Conservation (phyloP, 2,113 vertebrate species). For the Nestor notabilis region DNA sequence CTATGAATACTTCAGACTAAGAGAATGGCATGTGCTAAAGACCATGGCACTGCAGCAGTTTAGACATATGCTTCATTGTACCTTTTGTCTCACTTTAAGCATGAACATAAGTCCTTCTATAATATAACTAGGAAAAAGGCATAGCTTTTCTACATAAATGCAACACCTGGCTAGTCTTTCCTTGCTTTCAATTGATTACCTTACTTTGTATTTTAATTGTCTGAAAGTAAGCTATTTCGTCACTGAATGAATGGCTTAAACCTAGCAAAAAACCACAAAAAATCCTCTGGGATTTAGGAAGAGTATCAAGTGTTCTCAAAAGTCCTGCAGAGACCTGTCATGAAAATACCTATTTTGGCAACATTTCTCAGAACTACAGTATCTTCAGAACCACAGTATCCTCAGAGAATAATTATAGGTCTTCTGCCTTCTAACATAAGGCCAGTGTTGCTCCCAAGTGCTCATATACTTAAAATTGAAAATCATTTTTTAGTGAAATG, state of each 20-base stretch:
- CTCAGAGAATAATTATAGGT: not conserved
- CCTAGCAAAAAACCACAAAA: not conserved
- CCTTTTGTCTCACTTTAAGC: not conserved
- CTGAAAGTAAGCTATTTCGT: not conserved
- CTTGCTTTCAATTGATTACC: not conserved
- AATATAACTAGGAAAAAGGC: not conserved
- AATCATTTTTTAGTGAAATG: not conserved
- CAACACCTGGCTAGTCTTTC: not conserved
- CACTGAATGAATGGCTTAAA: not conserved
- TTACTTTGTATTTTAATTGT: not conserved
- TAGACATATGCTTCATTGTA: not conserved
- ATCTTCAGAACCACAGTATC: not conserved
- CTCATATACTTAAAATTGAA: not conserved
- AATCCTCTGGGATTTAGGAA: not conserved
- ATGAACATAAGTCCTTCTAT: not conserved
- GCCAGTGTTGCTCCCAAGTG: not conserved
- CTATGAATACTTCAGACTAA: not conserved
- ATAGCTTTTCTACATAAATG: not conserved
- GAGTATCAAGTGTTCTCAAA: not conserved
- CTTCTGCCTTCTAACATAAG: not conserved
- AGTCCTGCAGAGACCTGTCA: not conserved
- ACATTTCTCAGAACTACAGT: not conserved
- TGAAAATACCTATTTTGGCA: not conserved
- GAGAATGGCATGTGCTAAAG: not conserved
- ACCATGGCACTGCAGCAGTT: not conserved